Conservation (phyloP, 1,140 invertebrate species). For the Coptotermes formosanus region DNA sequence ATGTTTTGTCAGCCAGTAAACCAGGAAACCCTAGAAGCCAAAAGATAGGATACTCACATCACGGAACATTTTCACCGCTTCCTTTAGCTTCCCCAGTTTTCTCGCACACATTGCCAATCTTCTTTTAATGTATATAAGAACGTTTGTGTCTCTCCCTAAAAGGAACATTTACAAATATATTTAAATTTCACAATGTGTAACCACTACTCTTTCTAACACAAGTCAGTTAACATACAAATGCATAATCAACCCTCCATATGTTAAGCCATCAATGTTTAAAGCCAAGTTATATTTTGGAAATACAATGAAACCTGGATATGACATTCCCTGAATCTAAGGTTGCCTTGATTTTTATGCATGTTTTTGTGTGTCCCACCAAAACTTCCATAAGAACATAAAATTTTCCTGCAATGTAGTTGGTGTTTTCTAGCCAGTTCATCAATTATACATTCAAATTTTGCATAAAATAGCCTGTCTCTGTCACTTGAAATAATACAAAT, state of each 20-base stretch:
- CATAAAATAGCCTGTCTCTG: no score
- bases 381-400: no score
- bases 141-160: slow-evolving; percentile 83
- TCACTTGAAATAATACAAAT: no score
- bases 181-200: neutral
- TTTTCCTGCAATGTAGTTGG: no score
- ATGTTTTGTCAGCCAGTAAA: neutral
- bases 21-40: neutral
- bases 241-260: neutral
- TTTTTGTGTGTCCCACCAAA: no score
- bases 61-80: slow-evolving; percentile 95
- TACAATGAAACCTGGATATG: no score
- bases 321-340: no score
- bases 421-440: no score
- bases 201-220: neutral
- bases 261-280: neutral
- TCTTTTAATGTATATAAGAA: slow-evolving; percentile 92
- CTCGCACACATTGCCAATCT: slow-evolving; percentile 95
- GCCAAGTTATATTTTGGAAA: neutral
- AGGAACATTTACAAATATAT: slow-evolving; percentile 29
- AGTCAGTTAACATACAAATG: neutral
- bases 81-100: slow-evolving; percentile 89
- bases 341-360: no score
- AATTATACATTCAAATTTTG: no score
- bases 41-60: slow-evolving; percentile 61